Conservation (phyloP, 2,888 invertebrate genomes). For the Unio delphinus region DNA sequence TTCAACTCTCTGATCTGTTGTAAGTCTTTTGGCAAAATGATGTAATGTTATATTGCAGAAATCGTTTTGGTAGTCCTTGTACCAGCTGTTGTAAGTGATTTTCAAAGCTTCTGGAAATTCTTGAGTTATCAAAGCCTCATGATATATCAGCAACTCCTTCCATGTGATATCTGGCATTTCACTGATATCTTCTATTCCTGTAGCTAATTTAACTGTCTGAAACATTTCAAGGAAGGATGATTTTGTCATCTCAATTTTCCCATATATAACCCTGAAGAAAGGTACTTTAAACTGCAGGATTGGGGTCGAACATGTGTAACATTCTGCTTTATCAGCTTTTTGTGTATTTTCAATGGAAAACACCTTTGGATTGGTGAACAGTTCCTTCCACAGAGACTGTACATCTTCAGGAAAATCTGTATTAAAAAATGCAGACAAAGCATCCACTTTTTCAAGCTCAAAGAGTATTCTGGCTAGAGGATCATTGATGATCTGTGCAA, state of each 20-base stretch:
- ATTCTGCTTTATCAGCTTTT: constrained; percentile 32
- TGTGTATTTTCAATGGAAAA: constrained; percentile 20
- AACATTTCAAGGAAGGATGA: constrained; percentile 29
- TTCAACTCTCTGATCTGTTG: not conserved
- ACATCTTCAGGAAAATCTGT: constrained; percentile 8
- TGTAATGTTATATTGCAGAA: constrained; percentile 22
- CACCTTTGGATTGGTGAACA: constrained; percentile 8
- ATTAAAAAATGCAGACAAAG: constrained; percentile 25
- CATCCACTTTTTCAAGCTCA: constrained; percentile 21
- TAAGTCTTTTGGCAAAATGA: constrained; percentile 1
- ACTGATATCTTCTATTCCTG: constrained; percentile 29
- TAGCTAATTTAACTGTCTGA: constrained; percentile 17
- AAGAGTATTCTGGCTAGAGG: constrained; percentile 31
- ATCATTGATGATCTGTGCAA: constrained; percentile 17
- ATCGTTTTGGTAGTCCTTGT: constrained; percentile 23
- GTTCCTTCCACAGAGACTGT: constrained; percentile 10
- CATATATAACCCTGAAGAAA: constrained; percentile 22
- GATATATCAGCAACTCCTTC: constrained; percentile 14
- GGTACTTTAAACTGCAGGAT: constrained; percentile 26
- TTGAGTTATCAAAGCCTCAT: constrained; percentile 19
- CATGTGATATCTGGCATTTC: constrained; percentile 26
- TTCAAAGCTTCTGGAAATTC: constrained; percentile 11
- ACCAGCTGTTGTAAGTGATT: constrained; percentile 3
- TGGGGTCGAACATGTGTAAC: constrained; percentile 26
- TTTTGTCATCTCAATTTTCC: constrained; percentile 22